Evolutionary conservation across 2,888 invertebrate species (phyloP), one percentile per base, ranked within the genome.

Genomic region (Gastrophysa polygoni): DNA sequence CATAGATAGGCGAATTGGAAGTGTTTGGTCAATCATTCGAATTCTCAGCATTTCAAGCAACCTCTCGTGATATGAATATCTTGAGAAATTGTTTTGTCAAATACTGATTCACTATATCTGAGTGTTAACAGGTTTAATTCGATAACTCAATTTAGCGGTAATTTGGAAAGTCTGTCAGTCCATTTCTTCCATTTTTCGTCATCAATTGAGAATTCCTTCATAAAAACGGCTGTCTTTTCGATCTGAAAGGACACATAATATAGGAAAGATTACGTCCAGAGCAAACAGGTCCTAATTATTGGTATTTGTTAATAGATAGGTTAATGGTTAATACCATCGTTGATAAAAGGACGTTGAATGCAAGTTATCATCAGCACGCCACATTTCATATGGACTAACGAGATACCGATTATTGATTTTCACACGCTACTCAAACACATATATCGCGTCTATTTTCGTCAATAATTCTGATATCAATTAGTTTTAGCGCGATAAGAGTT

Each of bases 231-330:
- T 24, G 3, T 24, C 29, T 10, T 32, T 2, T 29, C 32, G 29
- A 32, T 16, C 50, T 51, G 32, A 11, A 49, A 34, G 29, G n/a
- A 24, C 24, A 24, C 3, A 51, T 32, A 32, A 51, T 11, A 18
- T 29, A 32, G n/a, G n/a, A n/a, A n/a, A 18, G 17, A 29, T 32
- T 38, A 38, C 50, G 44, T 43, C 32, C 43, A 21, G 50, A 47
- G 61, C 69, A 71, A 72, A 73, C 71, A 69, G 68, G 65, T 58
- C 62, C 70, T 71, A 69, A n/a, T 61, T 70, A 73, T 72, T 70
- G 71, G 68, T 70, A 71, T 72, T 73, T 73, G 52, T 57, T 47
- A 61, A 57, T 61, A 58, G n/a, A 38, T 38, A 38, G 38, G 14
- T 38, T 14, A 38, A 38, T 14, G n/a, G 38, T 38, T 38, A 38